phyloP scores from a whole-genome alignment of 2,797 vertebrate genomes.

The Pseudocheirus occidentalis region DNA sequence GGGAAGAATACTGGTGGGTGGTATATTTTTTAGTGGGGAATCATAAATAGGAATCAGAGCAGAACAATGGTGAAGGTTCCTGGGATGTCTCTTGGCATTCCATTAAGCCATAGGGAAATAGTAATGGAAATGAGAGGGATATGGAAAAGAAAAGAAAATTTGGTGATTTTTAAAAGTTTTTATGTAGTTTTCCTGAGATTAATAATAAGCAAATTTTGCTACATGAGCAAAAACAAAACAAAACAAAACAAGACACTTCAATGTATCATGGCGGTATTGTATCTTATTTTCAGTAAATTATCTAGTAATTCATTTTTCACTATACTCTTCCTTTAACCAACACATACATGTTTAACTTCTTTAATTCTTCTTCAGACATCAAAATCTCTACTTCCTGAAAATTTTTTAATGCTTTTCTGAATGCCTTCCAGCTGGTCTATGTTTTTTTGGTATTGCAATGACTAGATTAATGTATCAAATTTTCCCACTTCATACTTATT shows the following conservation, averaged over 20 bases:
- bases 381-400: slow-evolving; percentile 10
- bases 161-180: background rate
- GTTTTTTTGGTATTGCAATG: slow-evolving; percentile 45
- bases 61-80: background rate
- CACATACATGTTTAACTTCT: background rate
- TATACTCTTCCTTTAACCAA: slow-evolving; percentile 7
- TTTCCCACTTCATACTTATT: slow-evolving; percentile 53
- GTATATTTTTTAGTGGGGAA: background rate
- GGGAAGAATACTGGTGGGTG: background rate
- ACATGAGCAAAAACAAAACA: background rate
- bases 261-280: background rate
- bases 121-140: background rate
- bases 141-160: background rate
- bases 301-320: background rate
- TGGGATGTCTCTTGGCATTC: background rate
- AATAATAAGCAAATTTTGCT: slow-evolving; percentile 3
- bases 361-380: slow-evolving; percentile 33
- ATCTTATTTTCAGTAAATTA: background rate
- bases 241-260: background rate
- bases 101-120: background rate
- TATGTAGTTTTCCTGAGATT: background rate
- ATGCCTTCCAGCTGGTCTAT: slow-evolving; percentile 24
- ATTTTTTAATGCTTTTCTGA: slow-evolving; percentile 31
- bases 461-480: slow-evolving; percentile 42
- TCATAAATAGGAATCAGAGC: background rate